These are phyloP conservation scores for Endomychus coccineus DNA, from an alignment of 2,888 invertebrate genomes.

Conservation along the genomic window DNA sequence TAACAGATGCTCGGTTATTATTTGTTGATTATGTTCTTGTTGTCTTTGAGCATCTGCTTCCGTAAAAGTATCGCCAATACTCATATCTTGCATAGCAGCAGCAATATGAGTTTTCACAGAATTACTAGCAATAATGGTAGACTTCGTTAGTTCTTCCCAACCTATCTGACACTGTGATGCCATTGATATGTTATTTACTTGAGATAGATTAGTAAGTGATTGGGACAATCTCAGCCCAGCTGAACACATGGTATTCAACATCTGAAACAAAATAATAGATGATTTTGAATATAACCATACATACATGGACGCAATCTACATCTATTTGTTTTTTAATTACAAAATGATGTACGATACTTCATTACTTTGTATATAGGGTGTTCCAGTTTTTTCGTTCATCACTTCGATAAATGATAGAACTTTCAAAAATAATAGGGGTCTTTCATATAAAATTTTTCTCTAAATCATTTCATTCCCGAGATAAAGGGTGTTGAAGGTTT, in stretches of 20 bases:
- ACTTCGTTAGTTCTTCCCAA: slow-evolving; percentile 58
- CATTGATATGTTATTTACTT: slow-evolving; percentile 44
- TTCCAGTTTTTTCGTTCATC: too few species aligned
- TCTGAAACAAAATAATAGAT: slow-evolving; percentile 38
- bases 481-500: too few species aligned
- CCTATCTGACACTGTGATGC: slow-evolving; percentile 48
- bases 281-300: too few species aligned
- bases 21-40: slow-evolving; percentile 45
- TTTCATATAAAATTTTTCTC: too few species aligned
- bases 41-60: slow-evolving; percentile 42
- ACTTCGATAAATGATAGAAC: too few species aligned
- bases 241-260: slow-evolving; percentile 56
- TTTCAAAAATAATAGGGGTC: too few species aligned
- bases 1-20: slow-evolving; percentile 54
- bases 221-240: slow-evolving; percentile 57
- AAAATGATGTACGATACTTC: too few species aligned
- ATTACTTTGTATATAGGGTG: too few species aligned
- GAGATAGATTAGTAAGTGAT: slow-evolving; percentile 50
- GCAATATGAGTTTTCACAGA: slow-evolving; percentile 58
- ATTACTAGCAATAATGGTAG: slow-evolving; percentile 55
- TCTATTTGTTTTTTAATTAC: too few species aligned
- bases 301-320: too few species aligned
- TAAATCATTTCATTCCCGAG: too few species aligned
- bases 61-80: slow-evolving; percentile 45
- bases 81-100: slow-evolving; percentile 52